Base-by-base conservation (phyloP, 2,113 vertebrate genomes). In the Dromaius novaehollandiae region DNA sequence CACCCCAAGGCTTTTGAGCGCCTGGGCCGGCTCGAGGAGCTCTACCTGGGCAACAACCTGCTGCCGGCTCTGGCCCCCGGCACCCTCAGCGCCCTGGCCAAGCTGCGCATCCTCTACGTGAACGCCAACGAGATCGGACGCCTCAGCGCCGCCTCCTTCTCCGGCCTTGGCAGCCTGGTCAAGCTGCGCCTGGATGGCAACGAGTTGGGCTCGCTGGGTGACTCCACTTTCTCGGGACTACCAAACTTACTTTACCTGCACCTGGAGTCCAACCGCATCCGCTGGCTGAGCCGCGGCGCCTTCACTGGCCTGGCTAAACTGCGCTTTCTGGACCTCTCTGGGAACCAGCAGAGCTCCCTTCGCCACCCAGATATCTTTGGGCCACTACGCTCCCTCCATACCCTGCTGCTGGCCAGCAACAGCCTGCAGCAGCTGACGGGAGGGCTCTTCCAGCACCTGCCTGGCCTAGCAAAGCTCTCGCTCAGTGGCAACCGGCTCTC, bases 11-110 rank as follows among this genome's bases (percentile, higher is more conserved):
- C 99, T 9, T 99, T 99, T 82, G 98, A 99, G 82, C 98, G 98
- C 42, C 98, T 99, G 53, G 95, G 96, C 15, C 97, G 98, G 44
- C 96, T 99, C 86, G 99, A 99, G 89, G 99, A 99, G 91, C 98
- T 99, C 13, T 99, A 99, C 95, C 89, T 99, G 97, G 99, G 99
- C 55, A 99, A 99, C 94, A 99, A 99, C 94, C 97, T 98, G 82
- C 94, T 99, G 86, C 97, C 98, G 6, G 94, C 91, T 0, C 89
- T 99, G 50, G 96, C 97, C 6, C 97, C 98, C 0, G 99, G 98
- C 90, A 99, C 98, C 4, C 98, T 99, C 70, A 98, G 98, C 1
- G 95, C 98, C 4, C 94, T 99, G 78, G 98, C 96, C 86, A 99
- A 99, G 86, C 96, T 99, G 64, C 98, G 98, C 46, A 98, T 99